Evolutionary conservation across 2,797 vertebrate species (phyloP), one percentile per base, ranked within the genome.

Genomic region (Thunnus albacares): DNA sequence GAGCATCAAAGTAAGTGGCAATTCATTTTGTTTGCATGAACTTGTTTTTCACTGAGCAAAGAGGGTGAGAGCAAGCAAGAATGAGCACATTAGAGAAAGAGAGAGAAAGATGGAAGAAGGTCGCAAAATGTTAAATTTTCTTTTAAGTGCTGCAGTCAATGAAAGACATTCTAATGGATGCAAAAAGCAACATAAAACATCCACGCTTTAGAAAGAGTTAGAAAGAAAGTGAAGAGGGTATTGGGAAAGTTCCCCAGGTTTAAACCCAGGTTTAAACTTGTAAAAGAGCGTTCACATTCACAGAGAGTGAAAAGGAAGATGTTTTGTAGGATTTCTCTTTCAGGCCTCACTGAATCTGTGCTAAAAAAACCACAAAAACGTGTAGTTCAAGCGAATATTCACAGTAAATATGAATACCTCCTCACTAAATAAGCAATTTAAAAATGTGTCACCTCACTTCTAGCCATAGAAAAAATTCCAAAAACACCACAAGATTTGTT

Each of bases 11-110:
- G 70, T 82, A 83, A 91, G 84, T 77, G 87, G 82, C 81, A 89
- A 87, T 85, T 87, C 33, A 59, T 78, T 88, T 75, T 87, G 83
- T 86, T 84, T 89, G 71, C 61, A 53, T 77, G 68, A 81, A 81
- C 64, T 71, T 76, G 71, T 82, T 86, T 85, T 84, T 67, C 45
- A 68, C 77, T 53, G 77, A 70, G 58, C 60, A 66, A 79, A 78
- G 30, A 66, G 56, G 67, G 67, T 51, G 49, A 68, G 67, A 75
- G 47, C 69, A 76, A 73, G 80, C 33, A 33, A 60, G 60, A 75
- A 58, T 20, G 41, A 82, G 70, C 64, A 53, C 70, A 72, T 75
- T 66, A 77, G 66, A n/a, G 68, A 59, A 45, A 69, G 20, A 56
- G 51, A 71, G 5, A 70, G 53, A 45, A 51, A 70, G 53, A 60